phyloP scores from a whole-genome alignment of 1,140 invertebrate genomes.

The Atopsyche davidsoni region DNA sequence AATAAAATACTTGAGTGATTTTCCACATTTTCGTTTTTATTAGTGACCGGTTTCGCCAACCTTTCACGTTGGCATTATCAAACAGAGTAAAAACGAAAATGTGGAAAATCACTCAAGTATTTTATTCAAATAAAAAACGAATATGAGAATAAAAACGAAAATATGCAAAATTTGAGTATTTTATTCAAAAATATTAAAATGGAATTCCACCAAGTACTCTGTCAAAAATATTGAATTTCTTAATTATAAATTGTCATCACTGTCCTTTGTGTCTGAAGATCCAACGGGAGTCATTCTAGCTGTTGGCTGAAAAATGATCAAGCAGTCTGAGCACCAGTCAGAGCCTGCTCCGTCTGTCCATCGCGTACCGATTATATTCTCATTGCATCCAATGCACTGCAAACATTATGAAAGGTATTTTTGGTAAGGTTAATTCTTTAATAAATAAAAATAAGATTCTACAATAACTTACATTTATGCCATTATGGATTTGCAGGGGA shows the following conservation, averaged over 20 bases:
- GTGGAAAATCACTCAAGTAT: too few relatives aligned
- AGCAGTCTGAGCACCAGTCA: constrained; percentile 29
- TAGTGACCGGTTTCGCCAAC: too few relatives aligned
- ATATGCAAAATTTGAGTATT: too few relatives aligned
- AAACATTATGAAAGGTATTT: constrained; percentile 1
- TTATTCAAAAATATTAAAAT: too few relatives aligned
- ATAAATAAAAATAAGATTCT: background rate
- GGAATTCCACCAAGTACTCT: too few relatives aligned
- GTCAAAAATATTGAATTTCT: constrained; percentile 3
- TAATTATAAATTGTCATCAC: background rate
- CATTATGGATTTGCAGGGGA: constrained; percentile 16
- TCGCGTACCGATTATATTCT: constrained; percentile 23
- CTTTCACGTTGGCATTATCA: too few relatives aligned
- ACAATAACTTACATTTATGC: constrained; percentile 19
- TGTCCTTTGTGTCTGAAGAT: constrained; percentile 4
- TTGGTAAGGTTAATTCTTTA: background rate
- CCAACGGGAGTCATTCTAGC: constrained; percentile 24
- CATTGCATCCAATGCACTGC: constrained; percentile 26
- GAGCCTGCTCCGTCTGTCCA: constrained; percentile 25
- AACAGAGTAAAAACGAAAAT: too few relatives aligned
- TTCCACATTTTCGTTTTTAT: too few relatives aligned
- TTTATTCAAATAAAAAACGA: too few relatives aligned
- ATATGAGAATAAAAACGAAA: too few relatives aligned
- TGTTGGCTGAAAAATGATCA: constrained; percentile 23
- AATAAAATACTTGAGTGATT: too few relatives aligned